Conservation (phyloP, 2,113 vertebrate genomes). For the Melanotaenia duboulayi region DNA sequence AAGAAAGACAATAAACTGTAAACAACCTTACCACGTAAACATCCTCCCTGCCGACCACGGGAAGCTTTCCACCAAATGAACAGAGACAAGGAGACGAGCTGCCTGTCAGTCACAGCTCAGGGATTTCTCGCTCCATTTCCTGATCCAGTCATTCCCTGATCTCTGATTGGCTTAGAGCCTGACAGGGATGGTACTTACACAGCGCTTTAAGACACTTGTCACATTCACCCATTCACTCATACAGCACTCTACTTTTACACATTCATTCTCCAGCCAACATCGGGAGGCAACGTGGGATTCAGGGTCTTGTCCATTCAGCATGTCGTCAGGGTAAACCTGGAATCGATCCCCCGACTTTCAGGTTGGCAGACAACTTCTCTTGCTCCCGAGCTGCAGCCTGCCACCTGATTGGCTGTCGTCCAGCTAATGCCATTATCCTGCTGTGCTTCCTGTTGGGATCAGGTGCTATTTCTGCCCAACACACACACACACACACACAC, state of each 20-base stretch:
- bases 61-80: slow-evolving; percentile 37
- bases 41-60: slow-evolving; percentile 9
- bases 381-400: too few species aligned
- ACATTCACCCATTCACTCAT: too few species aligned
- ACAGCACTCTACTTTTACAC: too few species aligned
- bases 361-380: too few species aligned
- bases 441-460: slow-evolving; percentile 69
- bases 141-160: slow-evolving; percentile 48
- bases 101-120: slow-evolving; percentile 53
- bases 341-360: too few species aligned
- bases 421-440: slow-evolving; percentile 69
- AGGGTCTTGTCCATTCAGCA: too few species aligned
- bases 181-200: too few species aligned
- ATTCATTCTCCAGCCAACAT: too few species aligned
- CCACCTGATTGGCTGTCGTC: slow-evolving; percentile 60
- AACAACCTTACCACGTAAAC: slow-evolving; percentile 41
- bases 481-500: slow-evolving; percentile 13
- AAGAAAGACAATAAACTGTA: background rate
- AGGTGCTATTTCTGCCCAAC: slow-evolving; percentile 67
- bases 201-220: too few species aligned
- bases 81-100: background rate
- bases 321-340: too few species aligned
- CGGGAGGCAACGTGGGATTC: too few species aligned
- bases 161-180: slow-evolving; percentile 70
- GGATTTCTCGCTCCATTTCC: slow-evolving; percentile 54